These are phyloP conservation scores for Trichomycterus rosablanca DNA, from an alignment of 2,113 vertebrate species.

Conservation along the genomic window DNA sequence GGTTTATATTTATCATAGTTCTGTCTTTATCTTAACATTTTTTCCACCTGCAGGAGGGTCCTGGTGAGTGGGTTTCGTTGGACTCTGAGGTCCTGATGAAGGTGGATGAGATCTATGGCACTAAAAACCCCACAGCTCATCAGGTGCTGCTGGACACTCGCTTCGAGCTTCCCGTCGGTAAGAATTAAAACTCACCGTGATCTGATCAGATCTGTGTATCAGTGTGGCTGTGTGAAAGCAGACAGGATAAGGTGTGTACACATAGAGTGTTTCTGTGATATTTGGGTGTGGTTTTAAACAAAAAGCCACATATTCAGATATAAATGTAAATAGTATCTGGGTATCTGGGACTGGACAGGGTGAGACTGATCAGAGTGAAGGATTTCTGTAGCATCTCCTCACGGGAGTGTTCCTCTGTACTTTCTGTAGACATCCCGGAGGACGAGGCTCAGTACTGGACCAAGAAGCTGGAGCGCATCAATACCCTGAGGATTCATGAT, in stretches of 20 bases:
- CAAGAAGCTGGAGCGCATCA: slow-evolving; percentile 85
- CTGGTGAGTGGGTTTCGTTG: slow-evolving; percentile 83
- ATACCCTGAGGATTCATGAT: slow-evolving; percentile 74
- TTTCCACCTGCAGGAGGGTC: slow-evolving; percentile 77
- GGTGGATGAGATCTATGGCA: slow-evolving; percentile 90
- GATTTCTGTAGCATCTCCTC: too few relatives aligned
- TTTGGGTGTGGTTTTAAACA: too few relatives aligned
- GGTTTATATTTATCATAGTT: too few relatives aligned
- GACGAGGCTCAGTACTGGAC: slow-evolving; percentile 96
- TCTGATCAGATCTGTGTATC: neutral
- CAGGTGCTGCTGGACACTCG: slow-evolving; percentile 90
- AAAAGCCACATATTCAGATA: too few relatives aligned
- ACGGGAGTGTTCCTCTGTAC: too few relatives aligned
- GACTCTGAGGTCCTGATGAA: slow-evolving; percentile 93
- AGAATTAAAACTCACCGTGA: slow-evolving; percentile 29
- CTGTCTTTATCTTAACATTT: too few relatives aligned
- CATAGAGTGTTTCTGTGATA: too few relatives aligned
- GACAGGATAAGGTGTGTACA: too few relatives aligned
- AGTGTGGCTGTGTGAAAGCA: too few relatives aligned
- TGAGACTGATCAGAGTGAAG: too few relatives aligned
- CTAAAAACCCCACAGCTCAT: slow-evolving; percentile 87
- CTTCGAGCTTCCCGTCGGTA: slow-evolving; percentile 93
- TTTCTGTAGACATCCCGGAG: slow-evolving; percentile 85
- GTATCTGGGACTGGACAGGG: slow-evolving; percentile 5
- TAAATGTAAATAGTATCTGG: slow-evolving; percentile 43